Base-by-base conservation (phyloP, 2,113 vertebrate genomes). In the Prinia subflava region DNA sequence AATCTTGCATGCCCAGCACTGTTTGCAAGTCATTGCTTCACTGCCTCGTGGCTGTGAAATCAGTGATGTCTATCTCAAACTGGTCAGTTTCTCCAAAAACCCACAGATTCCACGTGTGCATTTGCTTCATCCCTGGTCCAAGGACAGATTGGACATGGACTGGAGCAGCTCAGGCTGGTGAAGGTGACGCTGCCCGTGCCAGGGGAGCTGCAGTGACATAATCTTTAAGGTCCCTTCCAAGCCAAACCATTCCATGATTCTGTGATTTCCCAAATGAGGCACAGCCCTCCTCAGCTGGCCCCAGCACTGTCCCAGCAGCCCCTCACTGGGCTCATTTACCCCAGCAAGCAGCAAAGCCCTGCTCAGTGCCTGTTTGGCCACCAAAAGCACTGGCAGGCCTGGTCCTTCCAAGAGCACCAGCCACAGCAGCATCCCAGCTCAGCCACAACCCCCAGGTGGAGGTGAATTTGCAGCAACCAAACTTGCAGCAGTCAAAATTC, bases 361-460 rank as follows among this genome's bases (percentile, higher is more conserved):
- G 31, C 30, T 65, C 1, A 2, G 17, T 4, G 7, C 5, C 35
- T 42, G 17, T 59, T 17, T 49, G 42, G 41, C 30, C 56, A 47
- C 24, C 3, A 0, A 44, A 78, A 39, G 3, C 25, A 44, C 31
- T 30, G 57, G 4, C 4, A 39, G 60, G 6, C 10, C 15, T 2
- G 4, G 12, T 53, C 24, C 17, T 76, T 15, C 57, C 11, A 9
- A 11, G 52, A 80, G 59, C 33, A 12, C 24, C 1, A 0, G 53
- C 28, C 46, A 10, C 0, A 0, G 35, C 4, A 9, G 13, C 60
- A 21, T 3, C 37, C 62, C 5, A 3, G 28, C 37, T 57, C 5
- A 3, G 28, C 78, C 4, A 1, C 3, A 2, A 1, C 4, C 33
- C 4, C 0, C 0, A 4, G 37, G 3, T 9, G 60, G 53, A 57